Conservation (phyloP, 2,113 vertebrate genomes). For the Hiodon alosoides region DNA sequence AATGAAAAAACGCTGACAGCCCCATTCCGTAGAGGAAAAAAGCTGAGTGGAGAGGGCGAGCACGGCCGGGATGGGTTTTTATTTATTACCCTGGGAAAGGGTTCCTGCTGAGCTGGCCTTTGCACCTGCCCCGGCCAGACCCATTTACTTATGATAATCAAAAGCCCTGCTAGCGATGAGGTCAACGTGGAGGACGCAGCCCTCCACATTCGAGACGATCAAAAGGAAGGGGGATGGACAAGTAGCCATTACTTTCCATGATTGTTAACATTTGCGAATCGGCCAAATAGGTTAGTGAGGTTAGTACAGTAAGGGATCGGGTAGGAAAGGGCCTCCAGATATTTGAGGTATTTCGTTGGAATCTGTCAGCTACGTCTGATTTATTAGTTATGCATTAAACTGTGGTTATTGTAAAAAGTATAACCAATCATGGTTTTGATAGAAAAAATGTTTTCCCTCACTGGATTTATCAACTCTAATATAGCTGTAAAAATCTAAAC, state of each 20-base stretch:
- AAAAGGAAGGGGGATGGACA: not conserved
- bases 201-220: not conserved
- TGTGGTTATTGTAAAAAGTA: not conserved
- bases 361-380: not conserved
- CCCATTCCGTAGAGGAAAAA: slow-evolving; percentile 1
- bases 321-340: slow-evolving; percentile 15
- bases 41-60: not conserved
- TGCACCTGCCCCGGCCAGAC: not conserved
- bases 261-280: slow-evolving; percentile 21
- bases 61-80: not conserved
- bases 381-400: not conserved
- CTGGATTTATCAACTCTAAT: not conserved
- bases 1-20: not conserved
- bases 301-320: slow-evolving; percentile 6
- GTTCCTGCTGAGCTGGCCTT: not conserved
- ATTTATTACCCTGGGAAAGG: slow-evolving; percentile 15
- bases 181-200: not conserved
- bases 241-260: not conserved
- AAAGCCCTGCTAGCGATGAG: not conserved
- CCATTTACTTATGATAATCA: not conserved
- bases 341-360: not conserved
- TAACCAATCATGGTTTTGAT: not conserved
- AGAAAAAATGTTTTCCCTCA: no score
- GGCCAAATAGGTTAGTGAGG: slow-evolving; percentile 1
- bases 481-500: not conserved